Conservation (phyloP, 1,140 invertebrate genomes). For the Papilio polytes region DNA sequence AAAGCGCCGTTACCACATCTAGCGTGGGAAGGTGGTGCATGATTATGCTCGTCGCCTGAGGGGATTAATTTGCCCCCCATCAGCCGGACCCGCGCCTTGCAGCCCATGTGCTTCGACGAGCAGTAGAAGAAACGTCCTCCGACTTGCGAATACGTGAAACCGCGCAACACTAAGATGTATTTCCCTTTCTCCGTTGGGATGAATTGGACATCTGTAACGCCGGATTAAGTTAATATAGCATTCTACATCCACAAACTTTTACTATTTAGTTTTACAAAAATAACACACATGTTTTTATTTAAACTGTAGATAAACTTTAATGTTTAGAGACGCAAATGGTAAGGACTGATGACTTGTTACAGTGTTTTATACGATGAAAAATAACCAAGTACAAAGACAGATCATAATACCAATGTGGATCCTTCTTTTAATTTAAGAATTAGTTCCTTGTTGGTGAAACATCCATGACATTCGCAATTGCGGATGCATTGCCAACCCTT, state of each 20-base stretch:
- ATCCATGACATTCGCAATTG: too few relatives aligned
- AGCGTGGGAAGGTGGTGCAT: slow-evolving; percentile 74
- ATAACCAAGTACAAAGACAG: too few relatives aligned
- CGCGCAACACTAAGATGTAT: slow-evolving; percentile 76
- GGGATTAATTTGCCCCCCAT: slow-evolving; percentile 69
- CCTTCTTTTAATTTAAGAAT: too few relatives aligned
- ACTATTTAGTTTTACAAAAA: background rate
- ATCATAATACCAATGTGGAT: too few relatives aligned
- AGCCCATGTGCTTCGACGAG: slow-evolving; percentile 79
- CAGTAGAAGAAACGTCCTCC: slow-evolving; percentile 80
- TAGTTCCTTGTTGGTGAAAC: too few relatives aligned
- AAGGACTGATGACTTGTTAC: background rate
- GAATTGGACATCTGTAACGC: slow-evolving; percentile 77
- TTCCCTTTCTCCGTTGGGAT: slow-evolving; percentile 80
- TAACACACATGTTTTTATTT: too few relatives aligned
- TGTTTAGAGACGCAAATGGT: background rate
- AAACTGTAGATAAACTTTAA: too few relatives aligned
- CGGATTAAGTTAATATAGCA: slow-evolving; percentile 45
- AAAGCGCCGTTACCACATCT: slow-evolving; percentile 77
- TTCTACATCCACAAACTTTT: slow-evolving; percentile 24
- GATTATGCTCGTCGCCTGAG: slow-evolving; percentile 72
- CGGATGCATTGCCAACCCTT: too few relatives aligned
- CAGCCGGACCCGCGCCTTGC: slow-evolving; percentile 69
- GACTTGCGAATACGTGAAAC: slow-evolving; percentile 79
- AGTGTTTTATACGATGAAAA: background rate